Evolutionary conservation across 2,888 invertebrate species (phyloP), one percentile per base, ranked within the genome.

Genomic region (Netelia virgata): DNA sequence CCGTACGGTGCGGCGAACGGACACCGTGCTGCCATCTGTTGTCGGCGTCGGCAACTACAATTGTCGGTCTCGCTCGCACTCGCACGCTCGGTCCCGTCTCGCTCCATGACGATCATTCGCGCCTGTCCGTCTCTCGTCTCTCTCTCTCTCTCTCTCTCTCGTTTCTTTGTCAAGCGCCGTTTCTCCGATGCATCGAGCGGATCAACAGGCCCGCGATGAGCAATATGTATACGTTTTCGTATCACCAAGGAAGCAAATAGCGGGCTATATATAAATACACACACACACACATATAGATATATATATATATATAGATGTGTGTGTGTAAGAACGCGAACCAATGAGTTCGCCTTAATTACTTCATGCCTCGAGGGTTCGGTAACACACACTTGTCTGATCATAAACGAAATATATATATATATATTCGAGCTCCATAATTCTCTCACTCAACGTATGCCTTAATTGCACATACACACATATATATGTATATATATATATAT

Each of bases 271-370:
- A 28, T 16, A n/a, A 18, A 28, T n/a, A n/a, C n/a, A n/a, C n/a
- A n/a, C n/a, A n/a, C n/a, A 20, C 20, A n/a, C 16, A 16, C n/a
- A 41, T 64, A 64, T 41, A 36, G 14, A 64, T 64, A n/a, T 43
- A 3, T 43, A n/a, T 43, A 36, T 41, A 6, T 63, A 61, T 53
- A n/a, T n/a, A 18, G 11, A 20, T 76, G 28, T 76, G 14, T 47
- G 47, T 47, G 53, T 55, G 64, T 43, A 64, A 53, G 53, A 20
- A 55, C 55, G 70, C 36, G 59, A 50, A 28, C 57, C 82, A 73
- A 77, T 72, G 82, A 59, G 72, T 66, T 82, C 72, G 72, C 76
- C 82, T 77, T 77, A 82, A 77, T 82, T 82, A 73, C 82, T 82
- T 68, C 61, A 82, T 82, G 66, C 82, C 77, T 69, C 68, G 82